Percentiles rank a stretch among this genome's conserved stretches.
These are phyloP conservation scores for Salminus brasiliensis DNA, from an alignment of 2,113 vertebrate genomes.

Conservation along the genomic window DNA sequence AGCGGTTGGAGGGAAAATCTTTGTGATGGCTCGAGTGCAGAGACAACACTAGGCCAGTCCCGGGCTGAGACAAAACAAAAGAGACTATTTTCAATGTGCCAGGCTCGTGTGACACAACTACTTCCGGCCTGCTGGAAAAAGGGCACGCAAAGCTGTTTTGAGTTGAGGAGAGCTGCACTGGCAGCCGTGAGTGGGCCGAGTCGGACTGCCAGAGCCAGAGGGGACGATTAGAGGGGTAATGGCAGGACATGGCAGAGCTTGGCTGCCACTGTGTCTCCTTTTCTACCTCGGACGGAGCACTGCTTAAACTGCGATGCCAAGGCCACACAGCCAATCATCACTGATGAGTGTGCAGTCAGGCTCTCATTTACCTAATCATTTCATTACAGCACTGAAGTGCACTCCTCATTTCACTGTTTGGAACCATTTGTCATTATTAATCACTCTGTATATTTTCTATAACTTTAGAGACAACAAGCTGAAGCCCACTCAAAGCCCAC, in stretches of 20 bases:
- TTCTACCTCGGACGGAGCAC: not conserved
- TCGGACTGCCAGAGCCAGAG: not conserved
- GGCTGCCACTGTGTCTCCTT: slow-evolving; percentile 43
- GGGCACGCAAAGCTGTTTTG: not conserved
- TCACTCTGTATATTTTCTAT: too few relatives aligned
- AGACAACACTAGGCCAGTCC: slow-evolving; percentile 43
- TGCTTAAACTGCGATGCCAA: not conserved
- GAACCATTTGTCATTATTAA: too few relatives aligned
- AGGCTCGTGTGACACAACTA: slow-evolving; percentile 38
- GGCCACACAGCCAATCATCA: not conserved
- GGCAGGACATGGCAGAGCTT: slow-evolving; percentile 37
- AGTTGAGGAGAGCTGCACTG: not conserved
- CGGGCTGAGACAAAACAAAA: slow-evolving; percentile 33
- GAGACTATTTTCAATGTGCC: slow-evolving; percentile 46
- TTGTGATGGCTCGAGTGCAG: slow-evolving; percentile 35
- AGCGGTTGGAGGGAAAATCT: slow-evolving; percentile 43
- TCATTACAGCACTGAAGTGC: not conserved
- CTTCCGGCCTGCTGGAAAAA: slow-evolving; percentile 18
- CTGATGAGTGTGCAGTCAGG: not conserved
- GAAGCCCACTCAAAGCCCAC: too few relatives aligned
- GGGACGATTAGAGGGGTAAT: slow-evolving; percentile 37
- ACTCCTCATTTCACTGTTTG: not conserved
- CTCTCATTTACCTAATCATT: not conserved
- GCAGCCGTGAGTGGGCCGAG: not conserved
- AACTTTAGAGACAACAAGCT: too few relatives aligned